phyloP scores from a whole-genome alignment of 2,797 vertebrate species.

The Brotogeris chrysoptera region DNA sequence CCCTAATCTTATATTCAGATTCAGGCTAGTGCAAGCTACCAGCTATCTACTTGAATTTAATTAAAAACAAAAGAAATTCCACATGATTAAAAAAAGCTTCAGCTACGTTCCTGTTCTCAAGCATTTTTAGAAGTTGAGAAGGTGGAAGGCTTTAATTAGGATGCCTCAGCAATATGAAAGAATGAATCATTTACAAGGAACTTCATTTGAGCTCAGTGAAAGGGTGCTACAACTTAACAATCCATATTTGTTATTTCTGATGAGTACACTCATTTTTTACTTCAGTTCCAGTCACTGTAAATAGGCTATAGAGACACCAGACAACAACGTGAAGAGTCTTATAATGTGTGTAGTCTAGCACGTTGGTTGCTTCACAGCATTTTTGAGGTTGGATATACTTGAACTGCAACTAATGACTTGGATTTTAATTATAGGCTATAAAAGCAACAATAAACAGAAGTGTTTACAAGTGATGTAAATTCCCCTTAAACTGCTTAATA shows the following conservation, averaged over 20 bases:
- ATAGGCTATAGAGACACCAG: neutral
- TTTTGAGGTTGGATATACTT: conserved; percentile 46
- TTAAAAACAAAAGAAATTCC: neutral
- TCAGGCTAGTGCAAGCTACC: neutral
- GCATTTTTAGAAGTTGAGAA: neutral
- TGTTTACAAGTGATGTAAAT: neutral
- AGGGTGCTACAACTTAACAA: neutral
- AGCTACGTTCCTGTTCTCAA: neutral
- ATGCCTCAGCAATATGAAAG: neutral
- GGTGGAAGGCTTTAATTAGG: conserved; percentile 3
- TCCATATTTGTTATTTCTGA: neutral
- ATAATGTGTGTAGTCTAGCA: neutral
- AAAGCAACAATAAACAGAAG: conserved; percentile 44
- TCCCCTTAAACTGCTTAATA: neutral
- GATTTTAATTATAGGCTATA: conserved; percentile 63
- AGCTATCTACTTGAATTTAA: neutral
- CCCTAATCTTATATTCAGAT: neutral
- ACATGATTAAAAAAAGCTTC: neutral
- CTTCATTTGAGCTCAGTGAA: neutral
- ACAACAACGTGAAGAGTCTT: neutral
- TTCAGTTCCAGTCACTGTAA: neutral
- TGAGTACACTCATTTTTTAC: neutral
- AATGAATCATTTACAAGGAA: neutral
- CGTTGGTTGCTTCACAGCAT: neutral
- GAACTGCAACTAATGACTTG: conserved; percentile 29